Conservation (phyloP, 1,140 invertebrate species). For the Brachionus manjavacas region DNA sequence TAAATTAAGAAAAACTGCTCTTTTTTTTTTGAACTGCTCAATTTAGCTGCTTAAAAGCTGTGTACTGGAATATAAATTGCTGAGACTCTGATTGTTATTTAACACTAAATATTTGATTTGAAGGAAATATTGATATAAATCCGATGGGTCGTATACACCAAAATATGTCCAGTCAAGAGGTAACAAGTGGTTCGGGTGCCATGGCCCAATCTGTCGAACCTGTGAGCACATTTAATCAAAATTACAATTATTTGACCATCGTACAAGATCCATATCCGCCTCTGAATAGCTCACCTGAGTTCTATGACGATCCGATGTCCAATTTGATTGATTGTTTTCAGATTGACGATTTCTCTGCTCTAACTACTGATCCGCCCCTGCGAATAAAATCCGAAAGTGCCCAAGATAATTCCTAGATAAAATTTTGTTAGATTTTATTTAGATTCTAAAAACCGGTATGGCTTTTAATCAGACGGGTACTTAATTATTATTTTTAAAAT, state of each 20-base stretch:
- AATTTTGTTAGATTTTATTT: not conserved
- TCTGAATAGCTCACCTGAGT: slow-evolving; percentile 11
- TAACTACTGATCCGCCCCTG: not conserved
- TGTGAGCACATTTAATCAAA: not conserved
- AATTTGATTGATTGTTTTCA: slow-evolving; percentile 6
- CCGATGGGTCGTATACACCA: not conserved
- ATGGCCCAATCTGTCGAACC: not conserved
- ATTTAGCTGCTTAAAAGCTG: not conserved
- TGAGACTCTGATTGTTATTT: not conserved
- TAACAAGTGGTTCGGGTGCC: not conserved
- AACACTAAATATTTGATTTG: not conserved
- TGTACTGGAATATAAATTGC: slow-evolving; percentile 26
- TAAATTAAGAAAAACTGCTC: slow-evolving; percentile 11
- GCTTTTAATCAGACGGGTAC: slow-evolving; percentile 19
- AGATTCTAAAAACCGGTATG: not conserved
- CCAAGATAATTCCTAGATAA: not conserved
- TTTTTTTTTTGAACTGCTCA: not conserved
- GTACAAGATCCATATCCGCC: slow-evolving; percentile 19
- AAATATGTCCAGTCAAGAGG: not conserved
- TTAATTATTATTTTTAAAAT: not conserved
- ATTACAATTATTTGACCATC: not conserved
- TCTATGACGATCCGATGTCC: not conserved
- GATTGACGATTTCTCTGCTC: not conserved
- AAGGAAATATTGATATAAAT: slow-evolving; percentile 35
- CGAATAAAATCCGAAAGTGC: slow-evolving; percentile 3